Evolutionary conservation across 92 coral and sea anemone species (phyloP), one percentile per base, ranked within the genome.

Genomic region (Phenganax stokvisi): DNA sequence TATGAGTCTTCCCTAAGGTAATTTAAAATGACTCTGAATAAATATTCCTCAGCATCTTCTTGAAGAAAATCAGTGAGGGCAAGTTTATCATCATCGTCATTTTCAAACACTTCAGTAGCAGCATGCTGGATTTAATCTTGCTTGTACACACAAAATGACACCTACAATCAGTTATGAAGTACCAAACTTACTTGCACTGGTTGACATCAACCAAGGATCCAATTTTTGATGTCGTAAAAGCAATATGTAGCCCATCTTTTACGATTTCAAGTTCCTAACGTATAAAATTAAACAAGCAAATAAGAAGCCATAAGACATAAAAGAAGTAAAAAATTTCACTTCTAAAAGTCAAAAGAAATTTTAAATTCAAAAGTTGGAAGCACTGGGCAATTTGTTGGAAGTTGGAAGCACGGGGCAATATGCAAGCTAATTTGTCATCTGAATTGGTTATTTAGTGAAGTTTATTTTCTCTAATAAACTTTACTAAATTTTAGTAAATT

Each of bases 171-270:
- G 47, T 2, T 37, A 37, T 37, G 47, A 37, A 37, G 47, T 37
- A 5, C 2, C 5, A 37, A 37, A 86, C 97, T 75, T 89, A 94
- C 98, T 92, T 94, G 98, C 98, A 94, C 80, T 94, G 98, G 89
- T 90, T 94, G 51, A 94, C 96, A 70, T 94, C 98, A 51, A 92
- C 88, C 73, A 94, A 90, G 25, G 98, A 94, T 51, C 98, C 98
- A 76, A 94, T 89, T 87, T 94, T 94, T 13, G 98, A 92, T 12
- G 98, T 94, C 47, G 98, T 94, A 72, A 94, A 94, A 57, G 97
- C 90, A 74, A 94, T 94, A 74, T 94, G 98, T 74, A 92, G 90
- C 31, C 92, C 97, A 57, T 90, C 96, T 90, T 90, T 90, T 1
- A 94, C 98, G 1, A 94, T 90, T 74, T 94, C 98, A 52, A 94